phyloP scores from a whole-genome alignment of 92 coral and sea anemone genomes.

The Palythoa caribaeorum region DNA sequence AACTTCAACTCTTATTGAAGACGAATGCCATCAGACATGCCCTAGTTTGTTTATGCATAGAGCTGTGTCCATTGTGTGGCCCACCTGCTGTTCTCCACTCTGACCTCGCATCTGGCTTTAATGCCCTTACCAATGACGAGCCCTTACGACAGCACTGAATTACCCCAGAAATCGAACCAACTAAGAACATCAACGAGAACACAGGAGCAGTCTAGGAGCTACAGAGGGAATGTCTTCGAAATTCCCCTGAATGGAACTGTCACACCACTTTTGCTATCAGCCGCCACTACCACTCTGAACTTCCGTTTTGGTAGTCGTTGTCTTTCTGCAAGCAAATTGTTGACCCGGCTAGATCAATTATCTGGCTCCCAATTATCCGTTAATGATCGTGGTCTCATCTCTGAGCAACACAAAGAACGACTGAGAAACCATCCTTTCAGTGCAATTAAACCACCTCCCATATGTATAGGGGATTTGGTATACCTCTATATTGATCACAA shows the following conservation, averaged over 20 bases:
- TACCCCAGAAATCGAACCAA: conserved; percentile 13
- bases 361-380: conserved; percentile 43
- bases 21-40: too few relatives aligned
- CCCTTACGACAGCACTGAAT: conserved; percentile 5
- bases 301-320: conserved; percentile 33
- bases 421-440: conserved; percentile 38
- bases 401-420: conserved; percentile 6
- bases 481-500: background rate
- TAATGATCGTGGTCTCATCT: conserved; percentile 36
- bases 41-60: too few relatives aligned
- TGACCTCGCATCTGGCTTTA: background rate
- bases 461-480: background rate
- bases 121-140: background rate
- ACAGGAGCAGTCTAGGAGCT: conserved; percentile 34
- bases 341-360: conserved; percentile 37
- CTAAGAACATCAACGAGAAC: too few relatives aligned
- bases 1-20: too few relatives aligned
- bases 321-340: conserved; percentile 49
- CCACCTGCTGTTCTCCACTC: too few relatives aligned
- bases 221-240: conserved; percentile 28
- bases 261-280: conserved; percentile 33
- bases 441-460: background rate
- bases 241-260: too few relatives aligned
- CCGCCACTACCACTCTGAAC: conserved; percentile 46
- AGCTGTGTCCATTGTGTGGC: too few relatives aligned